Evolutionary conservation across 1,140 invertebrate species (phyloP).

Genomic region (Ctenoplectra terminalis): DNA sequence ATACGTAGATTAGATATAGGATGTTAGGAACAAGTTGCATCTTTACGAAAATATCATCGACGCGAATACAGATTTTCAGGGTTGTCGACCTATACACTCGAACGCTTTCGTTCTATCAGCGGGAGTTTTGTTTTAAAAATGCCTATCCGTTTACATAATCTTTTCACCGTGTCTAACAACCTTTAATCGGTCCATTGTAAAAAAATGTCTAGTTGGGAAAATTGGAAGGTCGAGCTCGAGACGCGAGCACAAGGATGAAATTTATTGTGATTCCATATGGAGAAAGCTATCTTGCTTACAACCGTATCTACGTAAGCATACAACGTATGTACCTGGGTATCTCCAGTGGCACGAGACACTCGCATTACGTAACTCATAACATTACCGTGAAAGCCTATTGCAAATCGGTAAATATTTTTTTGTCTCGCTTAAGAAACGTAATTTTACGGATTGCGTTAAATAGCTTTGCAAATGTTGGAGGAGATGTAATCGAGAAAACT

Average conservation of each 20-base stretch:
- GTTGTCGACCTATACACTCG: too few species aligned
- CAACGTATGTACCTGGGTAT: constrained; percentile 47
- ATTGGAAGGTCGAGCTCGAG: constrained; percentile 1
- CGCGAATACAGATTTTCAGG: too few species aligned
- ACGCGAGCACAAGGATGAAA: constrained; percentile 33
- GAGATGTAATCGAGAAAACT: constrained; percentile 23
- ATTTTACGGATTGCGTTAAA: constrained; percentile 18
- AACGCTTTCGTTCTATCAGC: too few species aligned
- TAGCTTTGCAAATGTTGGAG: neutral
- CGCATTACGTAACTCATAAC: constrained; percentile 64
- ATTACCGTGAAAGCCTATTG: constrained; percentile 64
- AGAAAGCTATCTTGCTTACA: constrained; percentile 65
- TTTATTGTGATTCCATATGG: constrained; percentile 69
- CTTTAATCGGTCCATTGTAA: too few species aligned
- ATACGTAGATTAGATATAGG: too few species aligned
- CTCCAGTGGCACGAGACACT: constrained; percentile 63
- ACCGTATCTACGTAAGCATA: constrained; percentile 56
- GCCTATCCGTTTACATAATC: too few species aligned
- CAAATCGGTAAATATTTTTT: constrained; percentile 49
- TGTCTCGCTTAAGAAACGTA: neutral
- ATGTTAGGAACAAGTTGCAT: too few species aligned
- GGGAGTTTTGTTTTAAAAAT: too few species aligned
- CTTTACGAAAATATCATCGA: too few species aligned
- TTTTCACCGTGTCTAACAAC: too few species aligned
- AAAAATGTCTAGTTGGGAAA: too few species aligned